Evolutionary conservation across 2,113 vertebrate genomes (phyloP).

Genomic region (Pelodiscus sinensis): DNA sequence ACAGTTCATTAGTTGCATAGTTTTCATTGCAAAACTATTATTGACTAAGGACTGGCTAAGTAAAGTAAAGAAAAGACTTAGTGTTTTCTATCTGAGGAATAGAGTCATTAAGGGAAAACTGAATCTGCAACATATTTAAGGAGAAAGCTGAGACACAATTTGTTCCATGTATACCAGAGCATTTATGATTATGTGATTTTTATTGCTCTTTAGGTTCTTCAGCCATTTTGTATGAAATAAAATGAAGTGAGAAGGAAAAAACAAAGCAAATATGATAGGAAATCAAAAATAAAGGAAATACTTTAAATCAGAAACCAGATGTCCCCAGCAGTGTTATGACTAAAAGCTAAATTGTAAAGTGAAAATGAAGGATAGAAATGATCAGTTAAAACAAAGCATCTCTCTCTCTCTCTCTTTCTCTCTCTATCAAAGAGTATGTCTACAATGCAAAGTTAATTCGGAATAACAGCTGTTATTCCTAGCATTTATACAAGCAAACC

Average conservation of each 20-base stretch:
- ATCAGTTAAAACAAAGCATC: fast-evolving
- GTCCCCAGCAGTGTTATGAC: fast-evolving
- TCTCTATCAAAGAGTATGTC: too few relatives aligned
- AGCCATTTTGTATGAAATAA: background rate
- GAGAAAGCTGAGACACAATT: background rate
- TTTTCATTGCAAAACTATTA: background rate
- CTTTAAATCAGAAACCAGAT: background rate
- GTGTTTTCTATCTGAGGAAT: background rate
- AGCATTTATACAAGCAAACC: too few relatives aligned
- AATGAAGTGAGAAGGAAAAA: background rate
- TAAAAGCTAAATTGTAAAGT: background rate
- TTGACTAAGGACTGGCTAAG: background rate
- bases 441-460: too few relatives aligned
- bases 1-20: background rate
- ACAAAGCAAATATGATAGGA: background rate
- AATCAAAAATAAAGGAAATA: background rate
- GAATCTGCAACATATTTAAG: background rate
- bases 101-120: background rate
- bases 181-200: background rate
- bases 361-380: background rate
- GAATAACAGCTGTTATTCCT: too few relatives aligned
- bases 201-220: background rate
- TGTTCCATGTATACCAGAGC: background rate
- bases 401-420: background rate
- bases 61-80: background rate